Percentiles rank a stretch among this genome's conserved stretches.
Conservation (phyloP, 2,113 vertebrate genomes). For the Centropus bengalensis region DNA sequence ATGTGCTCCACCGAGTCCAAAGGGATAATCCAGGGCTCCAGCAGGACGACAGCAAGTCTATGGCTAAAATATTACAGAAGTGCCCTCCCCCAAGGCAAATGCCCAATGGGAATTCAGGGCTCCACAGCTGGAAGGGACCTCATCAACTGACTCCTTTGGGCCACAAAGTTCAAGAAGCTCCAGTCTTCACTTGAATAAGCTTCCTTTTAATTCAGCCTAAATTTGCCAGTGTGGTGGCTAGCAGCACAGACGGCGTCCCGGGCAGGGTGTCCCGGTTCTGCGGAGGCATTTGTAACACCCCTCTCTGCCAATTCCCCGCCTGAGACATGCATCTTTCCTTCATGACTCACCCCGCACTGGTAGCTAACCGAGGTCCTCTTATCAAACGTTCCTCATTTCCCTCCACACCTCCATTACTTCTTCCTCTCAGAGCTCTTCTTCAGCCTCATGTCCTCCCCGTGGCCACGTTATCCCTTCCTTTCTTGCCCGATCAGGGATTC, state of each 20-base stretch:
- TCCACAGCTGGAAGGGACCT: accelerated
- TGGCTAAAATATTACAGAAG: neutral
- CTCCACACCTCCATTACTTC: neutral
- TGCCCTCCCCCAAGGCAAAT: neutral
- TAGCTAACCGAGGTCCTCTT: neutral
- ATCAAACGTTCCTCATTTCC: neutral
- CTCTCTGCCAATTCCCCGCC: neutral
- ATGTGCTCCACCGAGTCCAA: neutral
- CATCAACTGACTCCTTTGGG: accelerated
- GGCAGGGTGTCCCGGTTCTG: neutral
- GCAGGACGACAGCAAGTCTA: neutral
- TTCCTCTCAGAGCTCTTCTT: neutral
- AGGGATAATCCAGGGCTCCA: neutral
- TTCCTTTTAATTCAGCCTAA: neutral
- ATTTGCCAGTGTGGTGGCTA: neutral
- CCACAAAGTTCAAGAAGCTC: neutral
- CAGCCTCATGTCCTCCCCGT: neutral
- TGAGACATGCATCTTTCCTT: neutral
- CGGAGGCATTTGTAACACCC: neutral
- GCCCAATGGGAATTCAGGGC: neutral
- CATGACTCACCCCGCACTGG: accelerated
- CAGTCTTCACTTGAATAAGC: neutral
- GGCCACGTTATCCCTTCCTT: neutral
- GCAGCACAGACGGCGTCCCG: neutral
- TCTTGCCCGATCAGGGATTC: constrained; percentile 9